Percentiles rank a stretch among this genome's conserved stretches.
Evolutionary conservation across 2,888 invertebrate species (phyloP).

Genomic region (Lochmaea crataegi): DNA sequence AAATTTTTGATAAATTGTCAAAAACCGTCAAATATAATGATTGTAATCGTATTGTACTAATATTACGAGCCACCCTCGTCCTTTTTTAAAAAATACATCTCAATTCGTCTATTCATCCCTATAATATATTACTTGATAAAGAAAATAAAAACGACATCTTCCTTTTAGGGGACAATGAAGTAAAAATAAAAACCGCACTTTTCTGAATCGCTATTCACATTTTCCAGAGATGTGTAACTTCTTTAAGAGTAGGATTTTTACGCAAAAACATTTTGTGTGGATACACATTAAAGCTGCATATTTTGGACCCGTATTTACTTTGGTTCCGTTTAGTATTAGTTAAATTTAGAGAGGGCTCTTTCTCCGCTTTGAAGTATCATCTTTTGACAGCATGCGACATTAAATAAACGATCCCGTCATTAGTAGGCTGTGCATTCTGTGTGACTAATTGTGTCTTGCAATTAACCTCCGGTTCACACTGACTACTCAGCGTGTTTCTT

Average conservation of each 20-base stretch:
- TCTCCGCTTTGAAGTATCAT: constrained; percentile 29
- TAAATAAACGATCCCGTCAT: constrained; percentile 53
- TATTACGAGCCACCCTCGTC: too few relatives aligned
- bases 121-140: too few relatives aligned
- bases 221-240: background rate
- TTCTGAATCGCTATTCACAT: background rate
- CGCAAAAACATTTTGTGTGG: background rate
- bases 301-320: constrained; percentile 19
- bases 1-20: too few relatives aligned
- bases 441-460: constrained; percentile 57
- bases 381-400: constrained; percentile 47
- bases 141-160: too few relatives aligned
- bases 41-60: too few relatives aligned
- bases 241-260: background rate
- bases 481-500: constrained; percentile 9
- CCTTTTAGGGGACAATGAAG: too few relatives aligned
- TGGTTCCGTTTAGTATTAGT: constrained; percentile 13
- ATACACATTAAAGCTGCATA: constrained; percentile 12
- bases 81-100: too few relatives aligned
- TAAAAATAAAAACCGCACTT: background rate
- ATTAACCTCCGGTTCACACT: constrained; percentile 50
- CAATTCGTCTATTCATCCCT: too few relatives aligned
- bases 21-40: too few relatives aligned
- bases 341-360: constrained; percentile 16
- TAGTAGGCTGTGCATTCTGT: constrained; percentile 55